phyloP scores from a whole-genome alignment of 2,888 invertebrate genomes.

The Limnephilus marmoratus region DNA sequence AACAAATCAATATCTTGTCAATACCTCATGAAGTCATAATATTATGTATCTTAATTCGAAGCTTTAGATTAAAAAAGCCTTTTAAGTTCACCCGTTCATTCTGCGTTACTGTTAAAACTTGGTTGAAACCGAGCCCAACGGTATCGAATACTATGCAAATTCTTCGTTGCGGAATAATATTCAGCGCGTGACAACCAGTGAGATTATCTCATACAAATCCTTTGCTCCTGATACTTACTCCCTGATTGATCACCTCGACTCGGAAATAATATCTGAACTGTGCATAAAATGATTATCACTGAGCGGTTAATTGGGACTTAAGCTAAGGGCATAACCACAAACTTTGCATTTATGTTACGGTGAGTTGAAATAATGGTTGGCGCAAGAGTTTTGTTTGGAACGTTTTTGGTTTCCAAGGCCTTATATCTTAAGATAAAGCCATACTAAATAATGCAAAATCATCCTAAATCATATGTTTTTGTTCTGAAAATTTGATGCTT shows the following conservation, averaged over 20 bases:
- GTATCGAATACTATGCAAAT: neutral
- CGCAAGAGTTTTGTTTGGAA: too few species aligned
- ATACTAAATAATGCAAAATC: too few species aligned
- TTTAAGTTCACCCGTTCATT: neutral
- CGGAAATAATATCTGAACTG: neutral
- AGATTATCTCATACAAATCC: conserved; percentile 3
- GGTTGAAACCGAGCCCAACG: neutral
- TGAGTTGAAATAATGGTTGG: too few species aligned
- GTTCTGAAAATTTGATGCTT: too few species aligned
- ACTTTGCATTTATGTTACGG: too few species aligned
- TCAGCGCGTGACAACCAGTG: neutral
- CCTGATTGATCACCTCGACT: conserved; percentile 6
- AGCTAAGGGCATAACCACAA: neutral
- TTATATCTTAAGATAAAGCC: too few species aligned
- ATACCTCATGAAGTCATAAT: neutral
- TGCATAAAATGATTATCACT: conserved; percentile 15
- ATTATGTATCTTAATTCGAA: neutral
- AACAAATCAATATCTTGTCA: neutral
- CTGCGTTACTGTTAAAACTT: too few species aligned
- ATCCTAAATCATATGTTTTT: too few species aligned
- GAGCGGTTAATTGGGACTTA: neutral
- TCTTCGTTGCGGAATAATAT: neutral
- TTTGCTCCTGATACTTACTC: neutral
- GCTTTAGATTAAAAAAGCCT: neutral
- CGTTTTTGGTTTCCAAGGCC: too few species aligned